phyloP scores from a whole-genome alignment of 2,113 vertebrate genomes.

The Corythornis madagascariensis region DNA sequence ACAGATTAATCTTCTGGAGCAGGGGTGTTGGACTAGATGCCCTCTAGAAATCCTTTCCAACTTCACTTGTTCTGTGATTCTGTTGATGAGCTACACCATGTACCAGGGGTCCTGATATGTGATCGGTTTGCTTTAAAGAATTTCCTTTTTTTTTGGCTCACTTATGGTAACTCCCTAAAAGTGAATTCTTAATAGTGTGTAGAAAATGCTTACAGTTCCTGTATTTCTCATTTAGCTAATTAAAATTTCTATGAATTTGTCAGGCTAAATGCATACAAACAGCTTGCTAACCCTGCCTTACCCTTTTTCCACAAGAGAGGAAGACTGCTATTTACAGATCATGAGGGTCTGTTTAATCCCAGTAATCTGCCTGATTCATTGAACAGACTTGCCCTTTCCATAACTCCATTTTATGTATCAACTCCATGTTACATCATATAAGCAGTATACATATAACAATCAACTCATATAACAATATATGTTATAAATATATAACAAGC shows the following conservation, averaged over 20 bases:
- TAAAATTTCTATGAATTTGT: not conserved
- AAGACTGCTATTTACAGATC: not conserved
- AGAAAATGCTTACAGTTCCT: not conserved
- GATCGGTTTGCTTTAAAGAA: not conserved
- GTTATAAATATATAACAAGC: too few relatives aligned
- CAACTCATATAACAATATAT: too few relatives aligned
- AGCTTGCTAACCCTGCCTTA: fast-evolving
- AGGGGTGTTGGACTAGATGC: not conserved
- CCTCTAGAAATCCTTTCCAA: not conserved
- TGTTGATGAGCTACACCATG: not conserved
- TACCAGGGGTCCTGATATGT: not conserved
- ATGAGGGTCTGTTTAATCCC: not conserved
- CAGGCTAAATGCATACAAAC: not conserved
- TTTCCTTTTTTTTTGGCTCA: not conserved
- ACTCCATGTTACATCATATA: not conserved
- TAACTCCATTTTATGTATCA: not conserved
- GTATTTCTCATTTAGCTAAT: not conserved
- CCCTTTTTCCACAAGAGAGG: not conserved
- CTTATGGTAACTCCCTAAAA: not conserved
- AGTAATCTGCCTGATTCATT: not conserved
- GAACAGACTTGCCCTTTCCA: not conserved
- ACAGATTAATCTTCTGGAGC: not conserved
- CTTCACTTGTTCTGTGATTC: not conserved
- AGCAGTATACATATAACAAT: too few relatives aligned
- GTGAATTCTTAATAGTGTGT: not conserved